These are phyloP conservation scores for Busseola fusca DNA, from an alignment of 2,888 invertebrate genomes.

Conservation along the genomic window DNA sequence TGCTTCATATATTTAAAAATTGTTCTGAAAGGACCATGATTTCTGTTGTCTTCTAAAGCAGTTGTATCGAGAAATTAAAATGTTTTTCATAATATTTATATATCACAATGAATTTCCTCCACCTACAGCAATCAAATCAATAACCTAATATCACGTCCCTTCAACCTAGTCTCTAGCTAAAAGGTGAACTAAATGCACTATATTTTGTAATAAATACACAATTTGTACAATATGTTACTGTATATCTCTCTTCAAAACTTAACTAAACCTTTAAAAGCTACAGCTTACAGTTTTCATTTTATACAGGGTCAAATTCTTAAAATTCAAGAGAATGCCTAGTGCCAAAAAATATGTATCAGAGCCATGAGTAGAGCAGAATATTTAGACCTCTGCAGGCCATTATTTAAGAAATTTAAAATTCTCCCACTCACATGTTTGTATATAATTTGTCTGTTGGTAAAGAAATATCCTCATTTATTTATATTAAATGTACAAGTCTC, in stretches of 20 bases:
- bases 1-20: constrained; percentile 2
- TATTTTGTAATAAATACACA: constrained; percentile 59
- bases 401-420: too few relatives aligned
- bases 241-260: constrained; percentile 49
- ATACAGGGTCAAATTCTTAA: background rate
- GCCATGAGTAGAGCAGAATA: too few relatives aligned
- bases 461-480: too few relatives aligned
- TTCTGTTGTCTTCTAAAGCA: constrained; percentile 13
- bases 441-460: too few relatives aligned
- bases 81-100: constrained; percentile 31
- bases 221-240: constrained; percentile 59
- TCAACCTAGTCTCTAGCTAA: constrained; percentile 43
- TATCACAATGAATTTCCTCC: constrained; percentile 47
- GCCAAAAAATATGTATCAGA: too few relatives aligned
- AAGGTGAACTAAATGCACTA: constrained; percentile 60
- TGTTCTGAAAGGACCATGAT: constrained; percentile 37
- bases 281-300: background rate
- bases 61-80: constrained; percentile 10
- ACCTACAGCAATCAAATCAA: constrained; percentile 48
- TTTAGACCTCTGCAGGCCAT: too few relatives aligned
- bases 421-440: too few relatives aligned
- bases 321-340: too few relatives aligned
- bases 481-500: too few relatives aligned
- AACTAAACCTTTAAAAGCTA: constrained; percentile 39
- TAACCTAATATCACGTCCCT: constrained; percentile 56